Percentiles rank a stretch among this genome's conserved stretches.
Conservation (phyloP, 92 coral and sea anemone genomes). For the Bergia puertoricense region DNA sequence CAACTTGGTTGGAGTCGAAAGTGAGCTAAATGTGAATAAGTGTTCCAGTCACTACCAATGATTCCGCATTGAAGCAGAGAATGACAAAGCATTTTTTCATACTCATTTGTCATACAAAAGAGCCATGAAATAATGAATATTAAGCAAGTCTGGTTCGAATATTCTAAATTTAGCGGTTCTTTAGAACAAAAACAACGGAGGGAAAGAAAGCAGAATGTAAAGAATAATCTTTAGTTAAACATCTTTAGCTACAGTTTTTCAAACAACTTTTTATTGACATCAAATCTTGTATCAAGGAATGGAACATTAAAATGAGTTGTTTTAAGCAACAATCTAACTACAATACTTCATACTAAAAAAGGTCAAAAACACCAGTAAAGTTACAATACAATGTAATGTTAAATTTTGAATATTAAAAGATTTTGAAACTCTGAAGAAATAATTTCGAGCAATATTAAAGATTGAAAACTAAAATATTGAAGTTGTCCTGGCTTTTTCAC, state of each 20-base stretch:
- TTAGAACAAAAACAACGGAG: not conserved
- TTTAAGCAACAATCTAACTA: no score
- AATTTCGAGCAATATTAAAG: no score
- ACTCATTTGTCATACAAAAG: not conserved
- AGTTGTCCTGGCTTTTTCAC: not conserved
- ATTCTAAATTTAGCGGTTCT: not conserved
- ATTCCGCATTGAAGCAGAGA: constrained; percentile 15
- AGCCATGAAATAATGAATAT: not conserved
- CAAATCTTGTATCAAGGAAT: no score
- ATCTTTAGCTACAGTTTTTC: not conserved
- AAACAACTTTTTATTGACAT: not conserved
- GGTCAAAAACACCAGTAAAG: no score
- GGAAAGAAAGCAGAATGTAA: no score
- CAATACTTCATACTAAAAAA: no score
- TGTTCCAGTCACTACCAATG: not conserved
- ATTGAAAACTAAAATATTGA: not conserved
- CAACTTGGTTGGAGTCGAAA: not conserved
- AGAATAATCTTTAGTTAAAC: no score
- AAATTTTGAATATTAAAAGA: no score
- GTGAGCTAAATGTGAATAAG: not conserved
- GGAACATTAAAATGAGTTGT: no score
- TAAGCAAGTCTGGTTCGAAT: not conserved
- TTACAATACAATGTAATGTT: no score
- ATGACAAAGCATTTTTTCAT: constrained; percentile 1
- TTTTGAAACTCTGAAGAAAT: no score